Base-by-base conservation (phyloP, 2,113 vertebrate species). In the Pomatostomus ruficeps region DNA sequence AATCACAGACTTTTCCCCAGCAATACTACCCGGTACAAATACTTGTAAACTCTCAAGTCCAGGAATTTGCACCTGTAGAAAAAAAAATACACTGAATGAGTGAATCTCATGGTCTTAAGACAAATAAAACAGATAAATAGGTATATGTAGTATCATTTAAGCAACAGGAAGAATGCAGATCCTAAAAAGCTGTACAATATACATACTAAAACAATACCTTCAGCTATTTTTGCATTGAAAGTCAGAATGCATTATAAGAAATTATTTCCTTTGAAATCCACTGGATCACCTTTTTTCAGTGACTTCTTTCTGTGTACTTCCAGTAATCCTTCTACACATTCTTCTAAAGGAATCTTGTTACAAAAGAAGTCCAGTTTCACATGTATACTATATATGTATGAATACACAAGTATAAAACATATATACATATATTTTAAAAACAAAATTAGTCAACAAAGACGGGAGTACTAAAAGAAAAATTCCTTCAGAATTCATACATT, bases 1-100 rank as follows among this genome's bases (percentile, higher is more conserved):
- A 95, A 99, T 98, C 59, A 99, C 95, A 31, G 98, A 80, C 67
- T 99, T 98, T 95, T 99, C 98, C 80, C 96, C 87, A 8, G 97
- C 98, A 71, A 99, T 95, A n/a, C 71, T 89, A 31, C 91, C 97
- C 9, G 99, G 99, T 43, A 99, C 98, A 93, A 99, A 99, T 4
- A 99, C 96, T 48, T 99, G 99, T 59, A 99, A 97, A 96, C 98
- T 98, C 80, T 99, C 99, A 0, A 99, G 89, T 26, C 99, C 99
- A 4, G 98, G 98, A 91, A 99, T 98, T 71, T 98, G 98, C 9
- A 99, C 98, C 99, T 98, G 86, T 21, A 86, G 58, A n/a, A 74
- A 45, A 52, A 52, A 84, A 91, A 88, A 62, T 15, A 38, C 2
- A 48, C 9, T 11, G 10, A 68, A 46, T 52, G 3, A 77, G 17